Base-by-base conservation (phyloP, 92 coral and sea anemone species). In the Meandrina meandrites region DNA sequence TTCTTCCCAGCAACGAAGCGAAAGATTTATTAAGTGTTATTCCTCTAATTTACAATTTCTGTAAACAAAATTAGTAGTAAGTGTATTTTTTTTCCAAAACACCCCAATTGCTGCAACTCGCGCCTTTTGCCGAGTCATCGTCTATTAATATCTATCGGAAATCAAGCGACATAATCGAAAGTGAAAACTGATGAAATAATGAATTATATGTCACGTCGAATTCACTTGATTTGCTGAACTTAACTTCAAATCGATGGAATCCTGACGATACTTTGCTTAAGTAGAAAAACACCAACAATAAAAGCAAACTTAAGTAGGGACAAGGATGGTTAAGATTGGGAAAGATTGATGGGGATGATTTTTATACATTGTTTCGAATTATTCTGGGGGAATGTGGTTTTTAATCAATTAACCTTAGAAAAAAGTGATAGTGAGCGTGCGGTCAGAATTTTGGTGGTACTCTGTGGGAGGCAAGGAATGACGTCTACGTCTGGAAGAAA, bases 1-100 rank as follows among this genome's bases (percentile, higher is more conserved):
- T 79, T 35, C 19, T 79, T 27, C 69, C 69, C 70, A 35, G 82
- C 82, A 58, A 79, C 82, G 51, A 22, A 54, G 5, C 4, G 35
- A 66, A 66, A 66, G 17, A 66, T 66, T 27, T n/a, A n/a, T n/a
- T 27, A 27, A 66, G 17, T 28, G 34, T 66, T 27, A 11, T 66
- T 66, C 34, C 32, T 64, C 32, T 64, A 16, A 27, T 30, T 66
- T 66, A 66, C 17, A 66, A 24, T 24, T 60, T 22, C 34, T 66
- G 71, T 66, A 12, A 28, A 66, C 34, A 28, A 56, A 32, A 57
- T 35, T 8, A 28, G 14, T 32, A 8, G 24, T 28, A 79, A 79
- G 30, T 57, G 19, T 30, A 0, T 66, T 8, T 22, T 62, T 24
- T 27, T 28, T 11, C 17, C 17, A 9, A 9, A 66, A 66, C 21